These are phyloP conservation scores for Lophura swinhoii DNA, from an alignment of 2,797 vertebrate genomes.

Conservation along the genomic window DNA sequence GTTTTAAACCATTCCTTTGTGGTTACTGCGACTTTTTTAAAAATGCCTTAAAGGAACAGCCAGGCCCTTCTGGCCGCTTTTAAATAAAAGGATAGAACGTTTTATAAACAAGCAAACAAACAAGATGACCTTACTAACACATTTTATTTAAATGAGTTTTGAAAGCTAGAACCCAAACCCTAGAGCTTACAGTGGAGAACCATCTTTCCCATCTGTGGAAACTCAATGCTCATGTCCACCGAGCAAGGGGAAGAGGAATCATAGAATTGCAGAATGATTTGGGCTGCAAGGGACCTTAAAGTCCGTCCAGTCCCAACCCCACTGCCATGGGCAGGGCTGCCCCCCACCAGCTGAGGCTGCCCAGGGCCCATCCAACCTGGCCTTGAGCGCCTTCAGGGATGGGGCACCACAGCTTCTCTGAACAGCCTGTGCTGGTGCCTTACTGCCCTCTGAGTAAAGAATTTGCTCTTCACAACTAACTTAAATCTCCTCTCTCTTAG, in stretches of 20 bases:
- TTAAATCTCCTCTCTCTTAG: too few species aligned
- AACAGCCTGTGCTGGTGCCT: too few species aligned
- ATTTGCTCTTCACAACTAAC: too few species aligned
- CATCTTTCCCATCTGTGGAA: too few species aligned
- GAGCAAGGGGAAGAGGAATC: neutral
- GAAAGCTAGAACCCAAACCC: neutral
- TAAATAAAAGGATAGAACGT: neutral
- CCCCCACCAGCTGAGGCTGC: too few species aligned
- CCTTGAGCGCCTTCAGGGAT: too few species aligned
- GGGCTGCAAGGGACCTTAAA: neutral
- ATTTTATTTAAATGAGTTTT: neutral
- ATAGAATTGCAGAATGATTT: neutral
- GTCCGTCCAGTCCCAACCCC: neutral
- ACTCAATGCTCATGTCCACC: neutral
- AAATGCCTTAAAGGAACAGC: neutral
- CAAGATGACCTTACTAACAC: neutral
- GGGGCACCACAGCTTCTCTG: too few species aligned
- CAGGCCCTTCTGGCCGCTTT: neutral
- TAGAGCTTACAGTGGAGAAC: neutral
- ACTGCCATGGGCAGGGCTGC: too few species aligned
- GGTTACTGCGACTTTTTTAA: neutral
- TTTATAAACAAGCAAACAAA: constrained; percentile 27
- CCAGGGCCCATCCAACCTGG: neutral
- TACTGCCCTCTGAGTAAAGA: too few species aligned
- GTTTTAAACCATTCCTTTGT: neutral